Base-by-base conservation (phyloP, 2,888 invertebrate genomes). In the Trachelus iudaicus region DNA sequence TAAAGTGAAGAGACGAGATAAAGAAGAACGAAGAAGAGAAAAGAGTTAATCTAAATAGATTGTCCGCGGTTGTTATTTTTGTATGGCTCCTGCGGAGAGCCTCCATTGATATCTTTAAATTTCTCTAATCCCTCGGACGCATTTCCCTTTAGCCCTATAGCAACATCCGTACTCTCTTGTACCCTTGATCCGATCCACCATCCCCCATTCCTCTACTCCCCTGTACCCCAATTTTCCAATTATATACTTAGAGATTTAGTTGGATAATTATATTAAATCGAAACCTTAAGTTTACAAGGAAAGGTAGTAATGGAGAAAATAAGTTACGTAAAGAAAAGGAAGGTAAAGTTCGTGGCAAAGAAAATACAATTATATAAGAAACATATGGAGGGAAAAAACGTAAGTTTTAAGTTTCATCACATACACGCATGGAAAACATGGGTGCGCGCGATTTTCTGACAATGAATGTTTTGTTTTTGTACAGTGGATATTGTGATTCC, bases 31-130 rank as follows among this genome's bases (percentile, higher is more conserved):
- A 79, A 82, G 77, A 83, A 84, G 82, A 84, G 82, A 84, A 81
- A 85, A 82, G 83, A 56, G 56, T 56, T 56, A 56, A 56, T 56
- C 9, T 56, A 35, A 35, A 35, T 35, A 56, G 23, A 87, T 90
- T 87, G 87, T 90, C 89, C 86, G 85, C 88, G 88, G 89, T 89
- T 90, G 88, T 91, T 91, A 90, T 91, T 91, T 91, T 91, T 91
- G 86, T 90, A 90, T 90, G 88, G 89, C 87, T 88, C 89, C 83
- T 84, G 82, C 81, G 75, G 83, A 80, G 81, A 83, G 77, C 31
- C 71, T 56, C 23, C 56, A 23, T 9, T 15, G 15, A 35, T 56
- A 23, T 56, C 56, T 2, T 23, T 9, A 56, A 56, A 56, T 56
- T 56, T 6, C 40, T 56, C 4, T 40, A 15, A 15, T 40, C 15